Percentiles rank a stretch among this genome's conserved stretches.
These are phyloP conservation scores for Pelvicachromis taeniatus DNA, from an alignment of 2,113 vertebrate genomes.

Conservation along the genomic window DNA sequence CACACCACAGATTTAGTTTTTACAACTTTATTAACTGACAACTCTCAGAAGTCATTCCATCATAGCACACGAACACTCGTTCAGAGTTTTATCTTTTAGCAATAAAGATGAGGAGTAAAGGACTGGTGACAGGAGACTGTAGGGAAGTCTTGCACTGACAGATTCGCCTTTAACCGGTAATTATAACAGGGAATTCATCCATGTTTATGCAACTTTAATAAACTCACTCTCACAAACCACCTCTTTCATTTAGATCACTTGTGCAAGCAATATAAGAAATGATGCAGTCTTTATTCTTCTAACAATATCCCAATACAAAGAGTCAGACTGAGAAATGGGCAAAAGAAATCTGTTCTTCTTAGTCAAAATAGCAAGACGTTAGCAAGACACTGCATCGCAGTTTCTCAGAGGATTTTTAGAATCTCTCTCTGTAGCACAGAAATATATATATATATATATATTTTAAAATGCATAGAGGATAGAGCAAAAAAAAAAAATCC, in stretches of 20 bases:
- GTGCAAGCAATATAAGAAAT: neutral
- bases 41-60: neutral
- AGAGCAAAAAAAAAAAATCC: neutral
- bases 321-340: neutral
- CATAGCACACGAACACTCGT: neutral
- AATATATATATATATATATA: neutral
- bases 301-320: neutral
- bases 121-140: neutral
- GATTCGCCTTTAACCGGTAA: neutral
- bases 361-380: neutral
- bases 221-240: neutral
- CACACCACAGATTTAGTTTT: neutral
- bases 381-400: neutral
- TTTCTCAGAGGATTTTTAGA: neutral
- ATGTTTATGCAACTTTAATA: neutral
- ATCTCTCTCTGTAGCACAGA: neutral
- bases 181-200: neutral
- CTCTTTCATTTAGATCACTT: neutral
- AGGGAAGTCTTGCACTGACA: neutral
- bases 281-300: neutral
- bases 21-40: neutral
- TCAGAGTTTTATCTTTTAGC: neutral
- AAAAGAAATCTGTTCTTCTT: neutral
- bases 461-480: neutral
- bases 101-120: neutral